Base-by-base conservation (phyloP, 2,113 vertebrate species). In the Noctilio leporinus region DNA sequence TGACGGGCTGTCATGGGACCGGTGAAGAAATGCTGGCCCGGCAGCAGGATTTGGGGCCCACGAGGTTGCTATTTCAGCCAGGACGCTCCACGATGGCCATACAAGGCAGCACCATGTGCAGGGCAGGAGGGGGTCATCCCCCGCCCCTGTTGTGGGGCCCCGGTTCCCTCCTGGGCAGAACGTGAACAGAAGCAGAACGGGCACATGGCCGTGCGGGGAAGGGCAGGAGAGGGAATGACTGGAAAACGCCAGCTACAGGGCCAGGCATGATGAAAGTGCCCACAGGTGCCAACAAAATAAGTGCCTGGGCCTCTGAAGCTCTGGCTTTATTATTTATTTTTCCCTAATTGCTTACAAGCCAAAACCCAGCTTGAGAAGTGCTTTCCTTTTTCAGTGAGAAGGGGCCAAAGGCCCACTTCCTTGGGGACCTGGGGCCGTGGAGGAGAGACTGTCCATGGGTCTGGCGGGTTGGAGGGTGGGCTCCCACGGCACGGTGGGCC, bases 391-490 rank as follows among this genome's bases (percentile, higher is more conserved):
- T 65, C 57, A 38, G 1, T 35, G n/a, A 53, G 28, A 30, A 86
- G 67, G 9, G 47, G 12, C 35, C 93, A 3, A 15, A 10, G 4
- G 49, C 76, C 55, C 38, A 3, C 72, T 57, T 47, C 49, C 30
- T n/a, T 1, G 0, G 33, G 7, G 59, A 10, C 8, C 2, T 0
- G 3, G 40, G 16, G 16, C 9, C 1, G 2, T 9, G n/a, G 16
- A 3, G 8, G 35, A 40, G 45, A 76, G 43, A n/a, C 2, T 14
- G 7, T 30, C 20, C 0, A 16, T 30, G 6, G 10, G 19, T 20
- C 57, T 2, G 33, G 16, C 9, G 22, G 57, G 47, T 1, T 1
- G 38, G n/a, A 45, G 55, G 40, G 64, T 38, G 43, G 53, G 67
- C 0, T 24, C 45, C 69, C 49, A 3, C 19, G 0, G 43, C 0